Base-by-base conservation (phyloP, 92 coral and sea anemone species). In the Epizoanthus illoricatus region DNA sequence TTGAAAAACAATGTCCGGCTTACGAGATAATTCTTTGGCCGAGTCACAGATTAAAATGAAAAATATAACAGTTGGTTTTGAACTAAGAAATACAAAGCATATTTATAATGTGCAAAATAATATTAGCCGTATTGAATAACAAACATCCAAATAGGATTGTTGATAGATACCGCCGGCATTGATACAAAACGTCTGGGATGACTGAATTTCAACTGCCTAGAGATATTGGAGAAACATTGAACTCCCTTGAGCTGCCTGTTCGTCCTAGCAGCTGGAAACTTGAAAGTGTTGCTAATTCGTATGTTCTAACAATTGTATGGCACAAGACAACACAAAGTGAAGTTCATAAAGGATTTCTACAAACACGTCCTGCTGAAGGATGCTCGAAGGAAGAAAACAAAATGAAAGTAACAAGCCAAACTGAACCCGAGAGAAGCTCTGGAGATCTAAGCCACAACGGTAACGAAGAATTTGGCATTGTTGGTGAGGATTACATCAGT, bases 301-400 rank as follows among this genome's bases (percentile, higher is more conserved):
- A 62, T 43, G 82, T 78, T 63, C 72, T 78, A 20, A 78, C 82
- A 62, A 41, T 78, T 7, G 42, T 45, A 64, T 78, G 82, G 82
- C 71, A 78, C 13, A 78, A 43, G 60, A 47, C 58, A 13, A 78
- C 45, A 23, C 71, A 24, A 63, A 17, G 20, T 3, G 42, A 63
- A 5, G 47, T 12, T 64, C 39, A 33, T 21, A 15, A 15, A 16
- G 42, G 7, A 42, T 10, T 39, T 43, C 40, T 64, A n/a, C 45
- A 12, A 59, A 41, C 71, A 20, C 10, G 56, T 11, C 45, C 82
- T 63, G 23, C 0, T 36, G 59, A 45, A n/a, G 71, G 61, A 43
- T 17, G 33, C 62, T 75, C 47, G 69, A 60, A 28, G 6, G 82
- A 19, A 21, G 82, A 43, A n/a, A 55, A 45, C 64, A 23, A 49